Evolutionary conservation across 2,888 invertebrate genomes (phyloP), one percentile per base, ranked within the genome.

Genomic region (Ochropleura leucogaster): DNA sequence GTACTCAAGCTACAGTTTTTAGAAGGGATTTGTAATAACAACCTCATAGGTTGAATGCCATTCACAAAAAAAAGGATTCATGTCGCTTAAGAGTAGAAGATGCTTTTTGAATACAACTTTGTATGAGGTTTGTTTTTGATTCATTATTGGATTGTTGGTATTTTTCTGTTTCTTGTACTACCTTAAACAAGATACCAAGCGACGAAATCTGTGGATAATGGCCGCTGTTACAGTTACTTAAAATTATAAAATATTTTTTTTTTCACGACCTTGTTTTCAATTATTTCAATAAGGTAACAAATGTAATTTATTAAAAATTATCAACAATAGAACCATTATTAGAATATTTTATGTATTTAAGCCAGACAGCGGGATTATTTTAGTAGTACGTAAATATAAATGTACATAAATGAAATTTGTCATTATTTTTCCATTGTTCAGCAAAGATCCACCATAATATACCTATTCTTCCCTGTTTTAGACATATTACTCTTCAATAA

Each of bases 381-480:
- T 8, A 12, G 20, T 10, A 55, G 12, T 68, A 1, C 0, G n/a
- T 44, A 14, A n/a, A 20, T 59, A 51, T 10, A 30, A 0, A 20
- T 14, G 18, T n/a, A 20, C n/a, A 46, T 10, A 73, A 62, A 55
- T 30, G 55, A 53, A 8, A 57, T 12, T 0, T 20, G 16, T 16
- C 42, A n/a, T 18, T 42, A 40, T 59, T 68, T 66, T 63, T 57
- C 44, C 51, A 53, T 55, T 62, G 57, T 47, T 20, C 1, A 49
- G 12, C 44, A 64, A 30, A 63, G 60, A 77, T 76, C 67, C 74
- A 70, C 20, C 60, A 51, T 30, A 74, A 49, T 46, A 57, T 72
- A n/a, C 69, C 55, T 83, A 66, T 75, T 85, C 85, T 89, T 89
- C 88, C 89, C 89, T 87, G 83, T 80, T 87, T 73, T 78, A 88